phyloP scores from a whole-genome alignment of 1,140 invertebrate genomes.

The Drosophila pseudoananassae region DNA sequence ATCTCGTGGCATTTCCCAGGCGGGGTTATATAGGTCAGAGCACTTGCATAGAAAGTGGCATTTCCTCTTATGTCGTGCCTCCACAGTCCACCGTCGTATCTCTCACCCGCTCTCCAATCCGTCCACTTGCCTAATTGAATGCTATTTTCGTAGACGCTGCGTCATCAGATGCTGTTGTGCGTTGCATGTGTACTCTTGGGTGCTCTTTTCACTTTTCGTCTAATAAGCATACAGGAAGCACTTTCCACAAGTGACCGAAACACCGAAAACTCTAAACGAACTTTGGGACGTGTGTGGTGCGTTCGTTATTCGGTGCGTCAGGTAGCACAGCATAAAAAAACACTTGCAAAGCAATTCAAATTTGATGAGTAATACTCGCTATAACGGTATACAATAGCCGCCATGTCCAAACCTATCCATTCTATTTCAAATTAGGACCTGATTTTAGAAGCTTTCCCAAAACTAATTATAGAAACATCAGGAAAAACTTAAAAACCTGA shows the following conservation, averaged over 20 bases:
- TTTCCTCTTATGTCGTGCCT: conserved; percentile 48
- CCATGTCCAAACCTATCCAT: neutral
- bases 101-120: conserved; percentile 6
- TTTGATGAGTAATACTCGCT: conserved; percentile 67
- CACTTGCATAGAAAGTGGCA: conserved; percentile 77
- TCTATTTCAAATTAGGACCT: too few species aligned
- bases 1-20: conserved; percentile 40
- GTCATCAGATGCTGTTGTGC: conserved; percentile 50
- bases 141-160: conserved; percentile 73
- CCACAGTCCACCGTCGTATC: neutral
- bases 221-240: conserved; percentile 80
- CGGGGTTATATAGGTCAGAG: conserved; percentile 78
- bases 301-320: conserved; percentile 31
- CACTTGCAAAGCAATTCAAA: conserved; percentile 66
- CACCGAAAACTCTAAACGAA: conserved; percentile 24
- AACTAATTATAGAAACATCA: too few species aligned
- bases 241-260: conserved; percentile 59
- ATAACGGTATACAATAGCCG: conserved; percentile 1
- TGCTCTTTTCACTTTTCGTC: conserved; percentile 74
- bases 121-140: conserved; percentile 74
- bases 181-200: conserved; percentile 32
- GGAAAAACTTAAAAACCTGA: too few species aligned
- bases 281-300: conserved; percentile 39
- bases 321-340: conserved; percentile 65
- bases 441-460: too few species aligned